phyloP scores from a whole-genome alignment of 2,113 vertebrate genomes.

The Pterocles gutturalis region DNA sequence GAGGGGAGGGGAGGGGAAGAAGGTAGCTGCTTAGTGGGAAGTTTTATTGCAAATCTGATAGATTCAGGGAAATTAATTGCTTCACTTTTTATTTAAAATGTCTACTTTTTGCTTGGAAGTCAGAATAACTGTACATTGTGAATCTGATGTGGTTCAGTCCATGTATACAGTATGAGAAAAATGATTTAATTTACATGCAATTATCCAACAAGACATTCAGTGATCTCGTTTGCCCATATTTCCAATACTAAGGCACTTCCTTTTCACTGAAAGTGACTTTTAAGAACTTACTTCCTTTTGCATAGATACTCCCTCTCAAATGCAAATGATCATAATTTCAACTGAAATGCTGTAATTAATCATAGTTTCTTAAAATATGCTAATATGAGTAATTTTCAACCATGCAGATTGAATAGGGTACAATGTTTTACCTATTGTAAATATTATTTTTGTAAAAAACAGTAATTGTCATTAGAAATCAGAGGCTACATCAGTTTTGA shows the following conservation, averaged over 20 bases:
- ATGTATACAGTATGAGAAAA: neutral
- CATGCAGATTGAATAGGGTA: neutral
- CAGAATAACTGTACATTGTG: neutral
- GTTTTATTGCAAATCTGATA: neutral
- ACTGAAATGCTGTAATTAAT: neutral
- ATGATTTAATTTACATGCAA: neutral
- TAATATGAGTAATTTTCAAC: neutral
- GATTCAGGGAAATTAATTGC: neutral
- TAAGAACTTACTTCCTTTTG: neutral
- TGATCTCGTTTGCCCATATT: neutral
- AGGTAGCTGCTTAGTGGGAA: neutral
- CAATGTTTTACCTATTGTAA: slow-evolving; percentile 9
- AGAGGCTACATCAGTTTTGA: neutral
- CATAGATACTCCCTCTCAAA: neutral
- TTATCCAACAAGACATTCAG: neutral
- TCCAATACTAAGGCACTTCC: neutral
- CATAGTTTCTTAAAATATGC: neutral
- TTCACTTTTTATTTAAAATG: neutral
- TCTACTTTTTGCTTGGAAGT: neutral
- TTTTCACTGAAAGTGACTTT: neutral
- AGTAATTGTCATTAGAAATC: neutral
- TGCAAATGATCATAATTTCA: neutral
- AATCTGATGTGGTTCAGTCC: neutral
- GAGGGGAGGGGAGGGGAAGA: too few species aligned
- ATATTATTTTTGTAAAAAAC: neutral